A percentile compares a stretch with the other conserved stretches of the same genome.
Evolutionary conservation across 2,113 vertebrate genomes (phyloP).

Genomic region (Xiphophorus maculatus): DNA sequence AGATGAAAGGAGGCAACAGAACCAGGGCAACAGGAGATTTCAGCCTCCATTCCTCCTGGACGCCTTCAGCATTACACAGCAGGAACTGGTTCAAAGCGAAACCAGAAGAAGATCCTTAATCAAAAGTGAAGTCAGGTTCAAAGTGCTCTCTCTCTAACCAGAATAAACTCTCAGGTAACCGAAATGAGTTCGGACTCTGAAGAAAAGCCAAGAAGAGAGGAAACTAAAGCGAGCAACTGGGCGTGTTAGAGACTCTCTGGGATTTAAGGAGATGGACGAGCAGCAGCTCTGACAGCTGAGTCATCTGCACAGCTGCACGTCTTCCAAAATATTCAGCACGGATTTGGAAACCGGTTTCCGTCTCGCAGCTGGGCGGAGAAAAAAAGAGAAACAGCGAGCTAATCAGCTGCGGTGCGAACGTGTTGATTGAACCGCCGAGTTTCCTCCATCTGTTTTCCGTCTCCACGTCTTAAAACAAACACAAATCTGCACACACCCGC

Average conservation of each 20-base stretch:
- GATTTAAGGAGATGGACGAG: constrained; percentile 49
- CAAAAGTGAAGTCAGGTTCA: constrained; percentile 58
- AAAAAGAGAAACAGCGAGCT: no score
- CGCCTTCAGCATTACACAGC: constrained; percentile 3
- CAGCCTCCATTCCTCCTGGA: neutral
- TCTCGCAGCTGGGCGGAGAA: no score
- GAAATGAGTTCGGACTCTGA: constrained; percentile 63
- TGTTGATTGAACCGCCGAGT: constrained; percentile 5
- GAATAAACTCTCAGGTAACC: constrained; percentile 48
- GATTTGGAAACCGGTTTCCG: no score
- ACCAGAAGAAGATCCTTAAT: constrained; percentile 58
- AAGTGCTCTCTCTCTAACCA: constrained; percentile 39
- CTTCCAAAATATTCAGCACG: constrained; percentile 33
- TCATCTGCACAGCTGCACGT: constrained; percentile 47
- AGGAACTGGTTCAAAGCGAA: constrained; percentile 42
- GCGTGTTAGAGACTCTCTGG: constrained; percentile 2
- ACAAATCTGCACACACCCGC: neutral
- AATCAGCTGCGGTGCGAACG: neutral
- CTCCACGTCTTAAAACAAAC: constrained; percentile 1
- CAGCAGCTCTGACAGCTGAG: constrained; percentile 42
- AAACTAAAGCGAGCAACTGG: constrained; percentile 5
- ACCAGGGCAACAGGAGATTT: constrained; percentile 3
- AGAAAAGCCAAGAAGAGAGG: constrained; percentile 39
- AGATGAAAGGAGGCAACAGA: neutral
- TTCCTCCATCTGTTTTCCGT: constrained; percentile 31